Evolutionary conservation across 2,888 invertebrate genomes (phyloP).

Genomic region (Pyrrhosoma nymphula): DNA sequence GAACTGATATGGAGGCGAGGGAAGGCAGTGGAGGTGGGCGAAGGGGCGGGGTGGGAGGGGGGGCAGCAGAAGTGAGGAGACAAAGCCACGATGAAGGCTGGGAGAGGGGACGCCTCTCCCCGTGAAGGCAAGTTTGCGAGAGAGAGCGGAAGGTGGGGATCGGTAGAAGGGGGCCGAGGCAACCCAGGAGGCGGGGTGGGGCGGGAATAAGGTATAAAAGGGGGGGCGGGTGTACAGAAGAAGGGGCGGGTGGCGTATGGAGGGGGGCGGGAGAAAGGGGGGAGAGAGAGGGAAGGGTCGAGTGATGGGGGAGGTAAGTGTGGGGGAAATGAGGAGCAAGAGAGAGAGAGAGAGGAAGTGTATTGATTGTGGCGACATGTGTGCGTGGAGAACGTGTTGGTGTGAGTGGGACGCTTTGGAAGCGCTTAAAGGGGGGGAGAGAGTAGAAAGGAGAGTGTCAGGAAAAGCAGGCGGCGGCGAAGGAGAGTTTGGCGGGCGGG

Average conservation of each 20-base stretch:
- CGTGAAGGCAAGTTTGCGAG: background rate
- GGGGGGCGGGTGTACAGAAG: conserved; percentile 3
- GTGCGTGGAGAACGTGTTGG: conserved; percentile 44
- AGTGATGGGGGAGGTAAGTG: conserved; percentile 45
- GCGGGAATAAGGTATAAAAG: conserved; percentile 37
- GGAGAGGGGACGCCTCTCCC: background rate
- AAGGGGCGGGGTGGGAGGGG: background rate
- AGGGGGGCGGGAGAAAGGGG: background rate
- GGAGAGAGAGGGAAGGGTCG: background rate
- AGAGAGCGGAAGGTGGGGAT: conserved; percentile 34
- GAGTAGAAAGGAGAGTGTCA: background rate
- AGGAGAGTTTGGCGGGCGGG: background rate
- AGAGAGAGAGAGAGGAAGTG: conserved; percentile 64
- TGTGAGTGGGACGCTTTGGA: conserved; percentile 54
- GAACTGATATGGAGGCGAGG: conserved; percentile 1
- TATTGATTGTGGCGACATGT: conserved; percentile 60
- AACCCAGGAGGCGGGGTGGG: conserved; percentile 26
- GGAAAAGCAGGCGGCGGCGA: background rate
- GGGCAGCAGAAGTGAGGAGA: conserved; percentile 47
- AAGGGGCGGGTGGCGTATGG: conserved; percentile 23
- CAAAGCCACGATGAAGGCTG: conserved; percentile 40
- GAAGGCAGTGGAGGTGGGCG: conserved; percentile 74
- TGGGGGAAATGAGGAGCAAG: conserved; percentile 50
- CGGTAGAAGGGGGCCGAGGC: conserved; percentile 30
- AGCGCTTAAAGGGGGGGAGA: conserved; percentile 17